phyloP scores from a whole-genome alignment of 1,140 invertebrate genomes.

The roundworm (Caenorhabditis elegans) region WBcel235 BX284605.5:1479001-1479500 shows the following conservation, averaged over 20 bases:
- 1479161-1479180: no score
- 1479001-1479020: no score
- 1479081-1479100: no score
- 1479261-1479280: conserved; percentile 65
- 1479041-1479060: no score
- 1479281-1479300: conserved; percentile 61
- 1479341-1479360: conserved; percentile 62
- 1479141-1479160: no score
- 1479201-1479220: conserved; percentile 66
- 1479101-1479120: no score
- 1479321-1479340: conserved; percentile 66
- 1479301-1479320: conserved; percentile 65
- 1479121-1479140: no score
- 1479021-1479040: no score
- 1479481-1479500: conserved; percentile 8
- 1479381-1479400: neutral
- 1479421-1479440: neutral
- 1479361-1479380: conserved; percentile 53
- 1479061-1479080: no score
- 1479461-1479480: neutral
- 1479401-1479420: neutral
- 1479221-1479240: conserved; percentile 65
- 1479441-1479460: neutral
- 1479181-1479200: no score
- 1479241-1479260: conserved; percentile 66